Percentiles rank a stretch among this genome's conserved stretches.
phyloP scores from a whole-genome alignment of 2,888 invertebrate genomes.

The Aphidius colemani region DNA sequence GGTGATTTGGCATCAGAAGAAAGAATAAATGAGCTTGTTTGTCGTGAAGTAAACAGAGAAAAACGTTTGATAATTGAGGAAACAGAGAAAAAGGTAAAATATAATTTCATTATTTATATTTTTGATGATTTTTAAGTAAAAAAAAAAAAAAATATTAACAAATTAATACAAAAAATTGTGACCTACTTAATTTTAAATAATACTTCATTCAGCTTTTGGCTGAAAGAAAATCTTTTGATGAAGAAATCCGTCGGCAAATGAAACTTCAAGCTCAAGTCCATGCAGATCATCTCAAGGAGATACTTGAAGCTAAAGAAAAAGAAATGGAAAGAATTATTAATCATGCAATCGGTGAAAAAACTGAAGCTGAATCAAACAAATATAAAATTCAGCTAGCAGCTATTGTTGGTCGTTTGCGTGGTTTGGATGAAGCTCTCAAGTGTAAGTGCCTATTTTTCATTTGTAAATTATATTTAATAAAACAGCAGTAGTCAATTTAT shows the following conservation, averaged over 20 bases:
- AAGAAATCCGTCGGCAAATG: conserved; percentile 76
- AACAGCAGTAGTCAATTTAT: not conserved
- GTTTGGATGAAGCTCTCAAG: conserved; percentile 77
- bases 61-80: conserved; percentile 70
- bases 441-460: conserved; percentile 61
- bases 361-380: conserved; percentile 70
- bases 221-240: conserved; percentile 67
- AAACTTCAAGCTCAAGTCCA: conserved; percentile 87
- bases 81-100: conserved; percentile 72
- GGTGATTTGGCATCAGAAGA: conserved; percentile 66
- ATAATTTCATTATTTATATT: no score
- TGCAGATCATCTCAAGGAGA: conserved; percentile 78
- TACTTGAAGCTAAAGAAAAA: conserved; percentile 67
- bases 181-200: not conserved
- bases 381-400: conserved; percentile 75
- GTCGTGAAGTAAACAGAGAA: conserved; percentile 71
- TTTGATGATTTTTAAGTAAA: no score
- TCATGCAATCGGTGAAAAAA: conserved; percentile 69
- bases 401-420: conserved; percentile 75
- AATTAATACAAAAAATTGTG: not conserved
- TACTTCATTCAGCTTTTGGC: conserved; percentile 65
- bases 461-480: not conserved
- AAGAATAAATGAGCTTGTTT: conserved; percentile 66
- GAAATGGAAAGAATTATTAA: conserved; percentile 62
- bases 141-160: no score